Conservation (phyloP, 2,113 vertebrate species). For the Crotalus horridus region DNA sequence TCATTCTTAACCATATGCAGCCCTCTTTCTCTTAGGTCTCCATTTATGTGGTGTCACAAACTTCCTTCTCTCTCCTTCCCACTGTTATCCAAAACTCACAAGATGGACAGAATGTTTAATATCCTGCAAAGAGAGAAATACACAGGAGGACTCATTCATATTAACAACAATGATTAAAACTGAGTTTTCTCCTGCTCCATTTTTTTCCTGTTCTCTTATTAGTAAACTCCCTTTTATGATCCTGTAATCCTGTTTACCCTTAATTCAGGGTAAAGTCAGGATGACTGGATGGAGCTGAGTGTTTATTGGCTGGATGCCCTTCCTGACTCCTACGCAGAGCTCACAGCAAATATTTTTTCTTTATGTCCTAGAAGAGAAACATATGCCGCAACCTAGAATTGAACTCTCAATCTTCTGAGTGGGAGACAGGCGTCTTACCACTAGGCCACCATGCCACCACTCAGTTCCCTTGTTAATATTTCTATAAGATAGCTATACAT, state of each 20-base stretch:
- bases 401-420: no score
- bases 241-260: not conserved
- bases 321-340: no score
- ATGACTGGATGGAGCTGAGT: no score
- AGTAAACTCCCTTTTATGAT: not conserved
- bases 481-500: slow-evolving; percentile 18
- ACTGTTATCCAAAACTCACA: slow-evolving; percentile 35
- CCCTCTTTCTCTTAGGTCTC: slow-evolving; percentile 24
- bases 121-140: slow-evolving; percentile 44
- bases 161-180: slow-evolving; percentile 39
- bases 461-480: not conserved
- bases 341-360: no score
- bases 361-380: no score
- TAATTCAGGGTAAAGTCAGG: no score
- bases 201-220: not conserved
- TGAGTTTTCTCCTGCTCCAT: not conserved
- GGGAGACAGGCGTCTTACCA: no score
- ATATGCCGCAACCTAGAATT: no score
- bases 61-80: slow-evolving; percentile 26
- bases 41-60: not conserved
- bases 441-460: no score
- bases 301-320: no score
- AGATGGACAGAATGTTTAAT: slow-evolving; percentile 20
- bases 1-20: slow-evolving; percentile 20
- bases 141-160: slow-evolving; percentile 36